Percentiles rank a stretch among this genome's conserved stretches.
phyloP scores from a whole-genome alignment of 2,888 invertebrate species.

The Nebria salina region DNA sequence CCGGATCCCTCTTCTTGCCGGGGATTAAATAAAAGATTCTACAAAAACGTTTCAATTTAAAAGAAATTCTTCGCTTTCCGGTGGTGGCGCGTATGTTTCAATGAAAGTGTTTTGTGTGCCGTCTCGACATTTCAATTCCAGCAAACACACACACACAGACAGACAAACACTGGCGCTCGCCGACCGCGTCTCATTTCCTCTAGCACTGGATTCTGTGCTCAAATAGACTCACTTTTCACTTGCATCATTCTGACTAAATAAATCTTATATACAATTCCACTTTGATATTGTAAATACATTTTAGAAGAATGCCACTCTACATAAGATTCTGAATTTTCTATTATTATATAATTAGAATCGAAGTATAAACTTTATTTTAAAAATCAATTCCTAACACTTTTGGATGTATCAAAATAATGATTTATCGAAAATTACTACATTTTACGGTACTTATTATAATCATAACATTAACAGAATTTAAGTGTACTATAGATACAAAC shows the following conservation, averaged over 20 bases:
- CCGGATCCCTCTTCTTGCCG: slow-evolving; percentile 34
- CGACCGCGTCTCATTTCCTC: background rate
- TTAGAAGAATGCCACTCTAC: background rate
- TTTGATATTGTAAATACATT: background rate
- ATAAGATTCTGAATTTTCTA: background rate
- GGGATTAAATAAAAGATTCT: slow-evolving; percentile 43
- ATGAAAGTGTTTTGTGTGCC: slow-evolving; percentile 39
- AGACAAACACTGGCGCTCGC: background rate
- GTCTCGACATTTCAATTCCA: slow-evolving; percentile 40
- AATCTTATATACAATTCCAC: background rate
- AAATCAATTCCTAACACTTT: too few relatives aligned
- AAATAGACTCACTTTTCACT: background rate
- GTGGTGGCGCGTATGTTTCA: slow-evolving; percentile 38
- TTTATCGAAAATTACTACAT: too few relatives aligned
- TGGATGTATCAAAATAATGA: too few relatives aligned
- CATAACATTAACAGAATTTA: too few relatives aligned
- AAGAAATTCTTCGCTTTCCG: slow-evolving; percentile 40
- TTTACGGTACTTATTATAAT: too few relatives aligned
- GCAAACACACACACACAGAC: background rate
- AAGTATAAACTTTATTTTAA: too few relatives aligned
- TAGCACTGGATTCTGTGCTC: background rate
- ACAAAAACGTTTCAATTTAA: slow-evolving; percentile 46
- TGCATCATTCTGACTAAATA: background rate
- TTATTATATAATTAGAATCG: too few relatives aligned
- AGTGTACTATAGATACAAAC: background rate